Evolutionary conservation across 2,113 vertebrate genomes (phyloP).

Genomic region (Aegotheles bennettii): DNA sequence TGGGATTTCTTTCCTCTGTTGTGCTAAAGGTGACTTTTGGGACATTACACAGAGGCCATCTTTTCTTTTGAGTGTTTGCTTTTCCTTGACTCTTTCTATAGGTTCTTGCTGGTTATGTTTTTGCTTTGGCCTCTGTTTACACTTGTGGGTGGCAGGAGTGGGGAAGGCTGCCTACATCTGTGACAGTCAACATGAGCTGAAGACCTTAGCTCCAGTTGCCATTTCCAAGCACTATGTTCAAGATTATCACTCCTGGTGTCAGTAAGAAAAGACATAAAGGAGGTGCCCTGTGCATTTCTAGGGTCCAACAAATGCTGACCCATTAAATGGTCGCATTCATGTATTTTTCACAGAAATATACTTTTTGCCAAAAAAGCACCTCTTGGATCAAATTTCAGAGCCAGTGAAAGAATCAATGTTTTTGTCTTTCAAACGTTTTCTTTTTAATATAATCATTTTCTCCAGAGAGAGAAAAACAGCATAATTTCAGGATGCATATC

Average conservation of each 20-base stretch:
- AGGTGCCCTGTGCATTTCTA: neutral
- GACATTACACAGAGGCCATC: neutral
- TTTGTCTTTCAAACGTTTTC: neutral
- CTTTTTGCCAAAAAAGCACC: neutral
- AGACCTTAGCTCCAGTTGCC: neutral
- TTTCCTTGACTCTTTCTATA: neutral
- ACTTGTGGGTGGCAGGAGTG: neutral
- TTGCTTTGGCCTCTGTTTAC: neutral
- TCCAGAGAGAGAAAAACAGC: neutral
- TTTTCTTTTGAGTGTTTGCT: neutral
- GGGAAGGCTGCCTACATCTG: rapidly evolving
- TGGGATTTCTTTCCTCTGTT: neutral
- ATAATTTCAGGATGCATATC: neutral
- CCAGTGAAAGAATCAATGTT: neutral
- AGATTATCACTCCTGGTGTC: neutral
- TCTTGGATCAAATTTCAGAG: neutral
- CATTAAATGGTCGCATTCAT: neutral
- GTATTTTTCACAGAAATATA: neutral
- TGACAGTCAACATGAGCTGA: rapidly evolving
- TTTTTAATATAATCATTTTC: neutral
- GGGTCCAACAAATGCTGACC: neutral
- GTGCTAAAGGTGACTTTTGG: neutral
- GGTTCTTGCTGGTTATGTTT: neutral
- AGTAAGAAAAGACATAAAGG: neutral
- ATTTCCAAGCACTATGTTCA: neutral